Evolutionary conservation across 2,888 invertebrate species (phyloP), one percentile per base, ranked within the genome.

Genomic region (Eupithecia dodoneata): DNA sequence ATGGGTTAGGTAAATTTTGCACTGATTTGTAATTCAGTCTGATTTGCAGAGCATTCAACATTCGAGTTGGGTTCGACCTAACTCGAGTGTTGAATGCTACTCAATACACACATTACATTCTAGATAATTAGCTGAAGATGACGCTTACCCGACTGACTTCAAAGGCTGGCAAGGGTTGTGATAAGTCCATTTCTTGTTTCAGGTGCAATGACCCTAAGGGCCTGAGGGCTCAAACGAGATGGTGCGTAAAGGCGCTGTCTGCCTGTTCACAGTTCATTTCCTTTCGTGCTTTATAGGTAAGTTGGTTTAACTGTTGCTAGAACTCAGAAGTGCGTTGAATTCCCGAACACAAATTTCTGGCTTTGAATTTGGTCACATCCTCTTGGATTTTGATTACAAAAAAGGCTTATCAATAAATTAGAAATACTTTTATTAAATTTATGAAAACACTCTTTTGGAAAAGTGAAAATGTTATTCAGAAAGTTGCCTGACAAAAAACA

Each of bases 231-330:
- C 83, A 85, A 89, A 89, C 85, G 86, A 30, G 30, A 95, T 94
- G 94, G 91, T 91, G 87, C 90, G 91, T 75, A 86, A 85, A 81
- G 85, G 89, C 80, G 89, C 91, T 82, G 89, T 91, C 85, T 93
- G 89, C 90, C 89, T 95, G 83, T 93, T 95, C 87, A 93, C 93
- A 82, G 92, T 92, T 86, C 92, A 94, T 90, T 94, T 95, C 88
- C 91, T 95, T 84, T 93, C 93, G 79, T 93, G 90, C 85, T 91
- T 95, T 89, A 92, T 93, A 86, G 93, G 95, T 95, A 85, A 94
- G 95, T 89, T 72, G n/a, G 30, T 76, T 78, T 73, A 42, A 63
- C 5, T 65, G 3, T 72, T 2, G 15, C 4, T 42, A 66, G 41
- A 66, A 66, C 15, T 66, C 15, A 15, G 42, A 15, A 15, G 66